Base-by-base conservation (phyloP, 2,888 invertebrate genomes). In the Agriopis aurantiaria region DNA sequence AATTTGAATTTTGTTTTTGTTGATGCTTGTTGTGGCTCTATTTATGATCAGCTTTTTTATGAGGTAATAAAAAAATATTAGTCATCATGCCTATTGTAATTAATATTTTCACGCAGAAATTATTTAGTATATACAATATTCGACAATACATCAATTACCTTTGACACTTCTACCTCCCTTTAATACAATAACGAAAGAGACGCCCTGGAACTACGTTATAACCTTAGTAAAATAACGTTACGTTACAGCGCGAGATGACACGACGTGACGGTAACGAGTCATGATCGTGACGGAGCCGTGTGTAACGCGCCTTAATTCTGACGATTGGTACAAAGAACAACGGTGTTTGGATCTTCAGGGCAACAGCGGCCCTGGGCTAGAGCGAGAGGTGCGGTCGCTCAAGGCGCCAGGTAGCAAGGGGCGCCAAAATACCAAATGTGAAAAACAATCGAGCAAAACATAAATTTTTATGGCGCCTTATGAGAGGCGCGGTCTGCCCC, bases 251-350 rank as follows among this genome's bases (percentile, higher is more conserved):
- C 46, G 62, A n/a, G 60, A 51, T 60, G 68, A 62, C 61, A 75
- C 76, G 77, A 78, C 72, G 83, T 88, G 88, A 88, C 85, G 76
- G 80, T 80, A 85, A 88, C 88, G 84, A 81, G 85, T 82, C 78
- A 80, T 63, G 82, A 80, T 83, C 81, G 82, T 85, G 84, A 87
- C 81, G 80, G 76, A 62, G 73, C 76, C 73, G 73, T 73, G 73
- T 74, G 76, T 78, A 79, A 79, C 78, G 75, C 40, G 72, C 75
- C 75, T 73, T 79, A 78, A 80, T 81, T 71, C 65, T 67, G 55
- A 41, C 46, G 17, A 52, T 33, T 68, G 68, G 65, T 56, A 10
- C 60, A 75, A 77, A 23, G 8, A n/a, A 46, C 14, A 14, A 58
- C 17, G 14, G 40, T 8, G 11, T 5, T 1, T n/a, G n/a, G 2